Evolutionary conservation across 1,140 invertebrate species (phyloP).

Genomic region (Oncopodura yosiiana): DNA sequence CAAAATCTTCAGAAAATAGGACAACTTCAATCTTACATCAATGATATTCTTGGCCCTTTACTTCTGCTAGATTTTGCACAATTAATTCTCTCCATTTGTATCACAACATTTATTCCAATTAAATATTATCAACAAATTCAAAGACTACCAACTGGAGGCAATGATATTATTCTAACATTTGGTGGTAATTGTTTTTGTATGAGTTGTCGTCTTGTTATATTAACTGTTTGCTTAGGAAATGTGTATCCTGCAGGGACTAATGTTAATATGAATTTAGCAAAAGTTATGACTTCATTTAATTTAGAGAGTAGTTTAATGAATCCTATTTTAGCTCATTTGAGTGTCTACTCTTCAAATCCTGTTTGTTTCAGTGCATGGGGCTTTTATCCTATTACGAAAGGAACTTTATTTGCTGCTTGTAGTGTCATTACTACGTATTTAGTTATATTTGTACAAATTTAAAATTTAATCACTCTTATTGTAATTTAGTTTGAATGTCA

Average conservation of each 20-base stretch:
- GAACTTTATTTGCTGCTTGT: constrained; percentile 10
- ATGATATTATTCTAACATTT: not conserved
- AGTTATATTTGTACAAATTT: constrained; percentile 13
- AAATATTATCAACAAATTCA: constrained; percentile 19
- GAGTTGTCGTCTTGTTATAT: not conserved
- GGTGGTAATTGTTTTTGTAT: constrained; percentile 2
- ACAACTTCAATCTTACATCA: constrained; percentile 4
- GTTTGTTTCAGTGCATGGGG: constrained; percentile 25
- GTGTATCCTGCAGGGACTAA: constrained; percentile 2
- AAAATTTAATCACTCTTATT: not conserved
- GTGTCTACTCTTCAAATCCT: constrained; percentile 16
- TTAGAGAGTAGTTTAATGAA: not conserved
- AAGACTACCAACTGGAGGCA: no score
- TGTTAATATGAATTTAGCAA: constrained; percentile 10
- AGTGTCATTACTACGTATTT: constrained; percentile 24
- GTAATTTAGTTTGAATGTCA: no score
- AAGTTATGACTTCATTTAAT: constrained; percentile 2
- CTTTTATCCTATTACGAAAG: constrained; percentile 22
- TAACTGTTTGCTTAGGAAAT: constrained; percentile 20
- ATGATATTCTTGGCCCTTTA: constrained; percentile 11
- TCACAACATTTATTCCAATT: constrained; percentile 11
- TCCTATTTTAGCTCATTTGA: constrained; percentile 20
- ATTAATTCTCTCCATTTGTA: constrained; percentile 19
- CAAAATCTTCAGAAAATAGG: constrained; percentile 10
- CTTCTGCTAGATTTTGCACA: constrained; percentile 16